These are phyloP conservation scores for Phyllotis vaccarum DNA, from an alignment of 2,797 vertebrate genomes.

Conservation along the genomic window DNA sequence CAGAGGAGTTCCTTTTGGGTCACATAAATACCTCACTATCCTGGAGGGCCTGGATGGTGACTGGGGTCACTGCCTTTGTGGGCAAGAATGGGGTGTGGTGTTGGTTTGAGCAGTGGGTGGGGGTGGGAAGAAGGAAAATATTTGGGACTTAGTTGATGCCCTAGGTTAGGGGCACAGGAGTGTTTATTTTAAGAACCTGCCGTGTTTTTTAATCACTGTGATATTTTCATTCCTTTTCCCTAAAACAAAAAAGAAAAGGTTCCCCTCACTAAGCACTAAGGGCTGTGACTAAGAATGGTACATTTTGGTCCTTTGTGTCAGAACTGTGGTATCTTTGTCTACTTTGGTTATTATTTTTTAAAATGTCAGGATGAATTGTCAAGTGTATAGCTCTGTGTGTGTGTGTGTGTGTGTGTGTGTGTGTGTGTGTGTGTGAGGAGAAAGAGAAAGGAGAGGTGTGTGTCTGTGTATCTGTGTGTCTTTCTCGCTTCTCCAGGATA, in stretches of 20 bases:
- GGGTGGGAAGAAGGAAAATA: conserved; percentile 30
- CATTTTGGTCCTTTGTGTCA: conserved; percentile 67
- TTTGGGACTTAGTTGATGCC: conserved; percentile 63
- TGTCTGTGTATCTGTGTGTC: not conserved
- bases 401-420: not conserved
- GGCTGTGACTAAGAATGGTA: conserved; percentile 75
- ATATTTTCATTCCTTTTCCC: conserved; percentile 73
- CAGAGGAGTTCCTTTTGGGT: conserved; percentile 56
- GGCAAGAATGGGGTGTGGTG: conserved; percentile 42
- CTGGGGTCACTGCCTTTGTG: conserved; percentile 32
- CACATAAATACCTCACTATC: conserved; percentile 80
- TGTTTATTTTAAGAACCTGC: conserved; percentile 78
- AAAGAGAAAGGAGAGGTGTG: not conserved
- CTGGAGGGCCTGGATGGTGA: conserved; percentile 75
- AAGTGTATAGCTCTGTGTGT: conserved; percentile 40
- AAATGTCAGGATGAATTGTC: conserved; percentile 68
- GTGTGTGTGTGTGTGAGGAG: not conserved
- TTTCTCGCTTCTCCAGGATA: conserved; percentile 37
- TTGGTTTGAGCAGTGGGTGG: conserved; percentile 10
- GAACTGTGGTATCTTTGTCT: conserved; percentile 81
- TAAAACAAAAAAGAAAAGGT: conserved; percentile 46
- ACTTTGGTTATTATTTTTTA: conserved; percentile 58
- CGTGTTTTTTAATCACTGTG: conserved; percentile 83
- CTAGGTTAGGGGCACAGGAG: conserved; percentile 57
- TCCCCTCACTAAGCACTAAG: conserved; percentile 75